Base-by-base conservation (phyloP, 2,113 vertebrate genomes). In the Onychostruthus taczanowskii region DNA sequence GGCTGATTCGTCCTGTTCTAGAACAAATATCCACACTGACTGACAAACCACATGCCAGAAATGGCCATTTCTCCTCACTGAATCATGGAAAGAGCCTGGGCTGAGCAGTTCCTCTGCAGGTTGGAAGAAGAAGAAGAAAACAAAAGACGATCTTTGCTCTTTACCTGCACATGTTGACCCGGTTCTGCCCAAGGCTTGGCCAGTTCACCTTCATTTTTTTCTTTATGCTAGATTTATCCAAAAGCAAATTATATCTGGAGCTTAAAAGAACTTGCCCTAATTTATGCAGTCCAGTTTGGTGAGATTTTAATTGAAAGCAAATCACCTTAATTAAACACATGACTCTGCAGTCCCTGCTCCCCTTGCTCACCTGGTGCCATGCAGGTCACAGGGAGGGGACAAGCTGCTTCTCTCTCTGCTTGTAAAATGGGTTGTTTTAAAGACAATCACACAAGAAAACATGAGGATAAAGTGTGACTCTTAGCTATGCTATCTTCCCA, bases 331-430 rank as follows among this genome's bases (percentile, higher is more conserved):
- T 73, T 72, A 77, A 69, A 73, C 0, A 1, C 37, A 52, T 33
- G 47, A 52, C 21, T 69, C 53, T 58, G 47, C 41, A 30, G 56
- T 53, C 33, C 33, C 46, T 44, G 28, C 16, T 56, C 8, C 5
- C 41, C 43, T 2, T 67, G 24, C 16, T 70, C 5, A 9, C 27
- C 22, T 1, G 0, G 12, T 77, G 26, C 26, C 49, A 31, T 0
- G 4, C 37, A 52, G 56, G 37, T 69, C 63, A 52, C 3, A 4
- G 20, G 0, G 1, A 83, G 16, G 17, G 27, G 16, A 44, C 1
- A 12, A 80, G 37, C 19, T 66, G 23, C 49, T 56, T 68, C 53
- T 67, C 66, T 44, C 53, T 72, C 50, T 84, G 37, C 62, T 83
- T 52, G 28, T 53, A 52, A 33, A 75, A 58, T 28, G 28, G 7